A percentile compares a stretch with the other conserved stretches of the same genome.
Conservation (phyloP, 1,140 invertebrate species). For the Ctenoplectra terminalis region DNA sequence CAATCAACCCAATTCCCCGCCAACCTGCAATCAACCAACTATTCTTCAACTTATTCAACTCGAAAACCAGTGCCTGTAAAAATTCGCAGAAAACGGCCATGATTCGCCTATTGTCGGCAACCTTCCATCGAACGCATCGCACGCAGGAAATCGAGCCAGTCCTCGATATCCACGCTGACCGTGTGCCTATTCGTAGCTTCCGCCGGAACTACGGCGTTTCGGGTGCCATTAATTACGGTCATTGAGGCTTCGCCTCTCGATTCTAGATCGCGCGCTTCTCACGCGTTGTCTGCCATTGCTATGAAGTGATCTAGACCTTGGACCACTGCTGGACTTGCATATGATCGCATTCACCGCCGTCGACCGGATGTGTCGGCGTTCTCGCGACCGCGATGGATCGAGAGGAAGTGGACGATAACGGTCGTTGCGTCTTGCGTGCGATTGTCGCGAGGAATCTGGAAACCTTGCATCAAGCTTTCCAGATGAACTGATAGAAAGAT, state of each 20-base stretch:
- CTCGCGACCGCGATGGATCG: neutral
- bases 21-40: too few relatives aligned
- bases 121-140: neutral
- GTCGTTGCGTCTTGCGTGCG: neutral
- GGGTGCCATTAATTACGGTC: conserved; percentile 40
- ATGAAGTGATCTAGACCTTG: conserved; percentile 31
- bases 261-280: conserved; percentile 9
- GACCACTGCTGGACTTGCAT: neutral
- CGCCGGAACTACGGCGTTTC: conserved; percentile 48
- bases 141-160: conserved; percentile 33
- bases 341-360: neutral
- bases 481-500: neutral
- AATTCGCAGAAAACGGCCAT: neutral
- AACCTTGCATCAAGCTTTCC: neutral
- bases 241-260: conserved; percentile 14
- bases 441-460: neutral
- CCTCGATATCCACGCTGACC: neutral
- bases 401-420: conserved; percentile 26
- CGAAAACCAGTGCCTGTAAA: too few relatives aligned
- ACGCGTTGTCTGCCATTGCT: neutral
- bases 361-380: neutral
- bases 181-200: conserved; percentile 29
- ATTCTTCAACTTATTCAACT: too few relatives aligned
- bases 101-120: neutral
- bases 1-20: too few relatives aligned